Conservation (phyloP, 2,113 vertebrate species). For the Colius striatus region DNA sequence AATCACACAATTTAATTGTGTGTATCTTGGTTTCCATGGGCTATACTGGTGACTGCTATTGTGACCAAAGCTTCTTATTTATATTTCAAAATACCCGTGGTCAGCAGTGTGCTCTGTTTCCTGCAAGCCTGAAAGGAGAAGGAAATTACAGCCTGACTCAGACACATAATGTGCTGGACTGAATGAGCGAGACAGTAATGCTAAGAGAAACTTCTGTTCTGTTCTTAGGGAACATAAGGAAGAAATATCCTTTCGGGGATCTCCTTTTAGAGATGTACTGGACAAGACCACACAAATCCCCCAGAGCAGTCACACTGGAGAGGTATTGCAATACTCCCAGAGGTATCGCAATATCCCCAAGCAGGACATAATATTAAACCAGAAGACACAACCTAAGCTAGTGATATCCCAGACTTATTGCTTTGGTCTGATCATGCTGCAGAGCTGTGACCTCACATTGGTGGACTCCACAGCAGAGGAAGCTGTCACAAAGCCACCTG, state of each 20-base stretch:
- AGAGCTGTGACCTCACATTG: not conserved
- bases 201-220: not conserved
- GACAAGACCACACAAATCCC: not conserved
- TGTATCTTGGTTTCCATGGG: not conserved
- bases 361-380: not conserved
- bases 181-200: not conserved
- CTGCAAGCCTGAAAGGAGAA: not conserved
- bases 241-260: not conserved
- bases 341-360: not conserved
- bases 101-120: slow-evolving; percentile 19
- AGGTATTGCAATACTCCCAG: not conserved
- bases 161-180: not conserved
- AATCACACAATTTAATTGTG: not conserved
- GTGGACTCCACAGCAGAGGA: not conserved
- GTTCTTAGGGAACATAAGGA: not conserved
- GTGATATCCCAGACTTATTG: not conserved
- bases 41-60: not conserved
- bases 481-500: not conserved
- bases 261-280: not conserved
- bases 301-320: not conserved
- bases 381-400: not conserved
- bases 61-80: not conserved
- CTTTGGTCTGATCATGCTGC: not conserved
- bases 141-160: slow-evolving; percentile 8
- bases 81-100: not conserved